These are phyloP conservation scores for Trinorchestia longiramus DNA, from an alignment of 1,140 invertebrate genomes.

Conservation along the genomic window DNA sequence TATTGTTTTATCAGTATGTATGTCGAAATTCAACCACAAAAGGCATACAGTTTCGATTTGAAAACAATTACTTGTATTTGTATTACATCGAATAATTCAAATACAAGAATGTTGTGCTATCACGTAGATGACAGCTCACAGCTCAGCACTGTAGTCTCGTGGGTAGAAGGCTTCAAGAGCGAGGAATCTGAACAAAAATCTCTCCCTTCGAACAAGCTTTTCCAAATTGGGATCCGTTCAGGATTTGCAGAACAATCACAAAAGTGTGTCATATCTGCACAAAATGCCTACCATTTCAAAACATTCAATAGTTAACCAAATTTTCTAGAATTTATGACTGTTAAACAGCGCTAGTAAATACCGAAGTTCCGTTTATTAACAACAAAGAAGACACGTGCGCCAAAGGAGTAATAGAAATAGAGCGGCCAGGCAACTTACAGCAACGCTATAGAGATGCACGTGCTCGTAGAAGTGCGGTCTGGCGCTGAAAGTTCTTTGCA, in stretches of 20 bases:
- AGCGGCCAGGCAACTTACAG: constrained; percentile 67
- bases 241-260: background rate
- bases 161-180: background rate
- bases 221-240: background rate
- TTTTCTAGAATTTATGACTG: too few relatives aligned
- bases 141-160: background rate
- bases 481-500: background rate
- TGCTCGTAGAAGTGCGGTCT: constrained; percentile 56
- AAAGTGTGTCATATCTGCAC: background rate
- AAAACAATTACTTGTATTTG: background rate
- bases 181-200: background rate
- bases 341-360: too few relatives aligned
- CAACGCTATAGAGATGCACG: constrained; percentile 55
- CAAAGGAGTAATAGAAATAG: background rate
- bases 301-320: background rate
- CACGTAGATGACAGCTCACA: background rate
- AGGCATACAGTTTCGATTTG: background rate
- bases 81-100: background rate
- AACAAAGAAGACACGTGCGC: background rate
- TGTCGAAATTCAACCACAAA: background rate
- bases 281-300: background rate
- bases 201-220: background rate
- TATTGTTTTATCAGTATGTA: too few relatives aligned
- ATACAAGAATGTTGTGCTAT: too few relatives aligned
- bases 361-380: background rate